Conservation (phyloP, 2,888 invertebrate species). For the Eilema sororculum region DNA sequence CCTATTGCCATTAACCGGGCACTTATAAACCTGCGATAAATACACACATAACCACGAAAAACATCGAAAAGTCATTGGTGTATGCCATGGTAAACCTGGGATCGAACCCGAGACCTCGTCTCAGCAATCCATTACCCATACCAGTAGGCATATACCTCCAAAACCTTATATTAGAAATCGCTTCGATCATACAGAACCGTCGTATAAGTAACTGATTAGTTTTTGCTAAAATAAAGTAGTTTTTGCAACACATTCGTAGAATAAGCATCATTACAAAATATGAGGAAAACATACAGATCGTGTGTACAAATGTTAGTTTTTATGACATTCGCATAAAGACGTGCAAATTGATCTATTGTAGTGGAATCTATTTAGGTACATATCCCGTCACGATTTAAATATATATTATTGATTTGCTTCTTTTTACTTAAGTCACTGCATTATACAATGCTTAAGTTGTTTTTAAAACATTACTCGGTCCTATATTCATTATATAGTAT, state of each 20-base stretch:
- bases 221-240: slow-evolving; percentile 38
- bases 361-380: not conserved
- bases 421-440: not conserved
- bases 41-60: too few species aligned
- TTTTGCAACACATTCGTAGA: slow-evolving; percentile 43
- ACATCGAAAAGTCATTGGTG: too few species aligned
- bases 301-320: slow-evolving; percentile 34
- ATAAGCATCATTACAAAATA: slow-evolving; percentile 27
- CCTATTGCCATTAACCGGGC: too few species aligned
- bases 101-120: too few species aligned
- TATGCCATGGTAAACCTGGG: too few species aligned
- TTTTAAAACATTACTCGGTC: too few species aligned
- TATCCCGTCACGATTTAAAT: not conserved
- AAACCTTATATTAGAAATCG: not conserved
- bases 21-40: too few species aligned
- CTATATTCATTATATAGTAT: too few species aligned
- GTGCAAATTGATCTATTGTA: slow-evolving; percentile 24
- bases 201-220: slow-evolving; percentile 18
- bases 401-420: not conserved
- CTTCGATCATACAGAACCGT: slow-evolving; percentile 20
- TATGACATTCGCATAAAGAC: slow-evolving; percentile 18
- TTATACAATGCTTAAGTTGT: too few species aligned
- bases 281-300: slow-evolving; percentile 38
- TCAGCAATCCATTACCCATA: too few species aligned
- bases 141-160: not conserved